These are phyloP conservation scores for Xenentodon cancila DNA, from an alignment of 2,797 vertebrate species.

Conservation along the genomic window DNA sequence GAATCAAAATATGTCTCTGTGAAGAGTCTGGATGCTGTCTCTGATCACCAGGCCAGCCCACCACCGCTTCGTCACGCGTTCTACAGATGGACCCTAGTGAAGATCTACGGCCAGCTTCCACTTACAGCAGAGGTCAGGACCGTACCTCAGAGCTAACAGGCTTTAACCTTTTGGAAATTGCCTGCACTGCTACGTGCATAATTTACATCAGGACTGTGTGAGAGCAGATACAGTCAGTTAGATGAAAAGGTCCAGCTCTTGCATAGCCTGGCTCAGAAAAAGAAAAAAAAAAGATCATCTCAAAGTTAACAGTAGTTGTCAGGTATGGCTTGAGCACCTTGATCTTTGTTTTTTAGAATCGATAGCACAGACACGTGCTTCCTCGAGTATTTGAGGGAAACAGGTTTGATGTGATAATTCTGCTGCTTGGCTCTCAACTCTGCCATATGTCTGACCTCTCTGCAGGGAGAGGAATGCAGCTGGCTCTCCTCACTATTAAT, in stretches of 20 bases:
- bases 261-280: slow-evolving; percentile 21
- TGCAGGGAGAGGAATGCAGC: slow-evolving; percentile 77
- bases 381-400: slow-evolving; percentile 64
- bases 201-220: slow-evolving; percentile 49
- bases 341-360: slow-evolving; percentile 66
- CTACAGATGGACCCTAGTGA: slow-evolving; percentile 6
- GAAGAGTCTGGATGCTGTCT: not conserved
- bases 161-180: slow-evolving; percentile 69
- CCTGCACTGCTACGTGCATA: slow-evolving; percentile 61
- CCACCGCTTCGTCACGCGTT: not conserved
- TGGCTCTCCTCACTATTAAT: slow-evolving; percentile 79
- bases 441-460: slow-evolving; percentile 81
- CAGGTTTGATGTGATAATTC: slow-evolving; percentile 85
- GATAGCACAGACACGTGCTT: slow-evolving; percentile 42
- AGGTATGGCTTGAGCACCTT: slow-evolving; percentile 63
- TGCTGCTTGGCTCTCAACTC: slow-evolving; percentile 66
- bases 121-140: slow-evolving; percentile 43
- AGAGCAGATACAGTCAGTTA: slow-evolving; percentile 54
- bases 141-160: slow-evolving; percentile 54
- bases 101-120: slow-evolving; percentile 34
- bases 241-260: slow-evolving; percentile 62
- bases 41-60: not conserved
- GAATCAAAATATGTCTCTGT: slow-evolving; percentile 2
- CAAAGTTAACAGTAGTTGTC: slow-evolving; percentile 66
- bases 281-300: slow-evolving; percentile 48